Evolutionary conservation across 2,888 invertebrate genomes (phyloP).

Genomic region (Ceratothoa steindachneri): DNA sequence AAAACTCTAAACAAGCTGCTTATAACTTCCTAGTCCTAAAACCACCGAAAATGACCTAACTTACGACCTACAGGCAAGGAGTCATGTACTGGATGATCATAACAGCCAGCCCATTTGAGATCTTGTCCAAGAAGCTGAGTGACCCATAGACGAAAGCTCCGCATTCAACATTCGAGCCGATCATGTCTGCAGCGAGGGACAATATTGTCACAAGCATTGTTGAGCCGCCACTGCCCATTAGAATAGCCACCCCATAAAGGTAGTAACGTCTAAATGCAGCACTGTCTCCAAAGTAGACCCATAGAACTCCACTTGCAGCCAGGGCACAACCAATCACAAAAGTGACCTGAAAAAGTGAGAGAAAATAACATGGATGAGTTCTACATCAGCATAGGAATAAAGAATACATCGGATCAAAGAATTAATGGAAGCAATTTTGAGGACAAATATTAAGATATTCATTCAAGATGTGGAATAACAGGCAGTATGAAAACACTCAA

Average conservation of each 20-base stretch:
- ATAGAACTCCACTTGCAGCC: slow-evolving; percentile 53
- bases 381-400: too few species aligned
- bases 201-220: slow-evolving; percentile 82
- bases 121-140: slow-evolving; percentile 88
- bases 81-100: slow-evolving; percentile 76
- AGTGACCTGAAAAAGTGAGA: slow-evolving; percentile 54
- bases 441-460: not conserved
- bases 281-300: slow-evolving; percentile 61
- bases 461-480: too few species aligned
- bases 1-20: too few species aligned
- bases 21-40: too few species aligned
- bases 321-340: slow-evolving; percentile 66
- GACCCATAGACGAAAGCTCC: slow-evolving; percentile 88
- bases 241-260: slow-evolving; percentile 67
- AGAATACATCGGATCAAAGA: too few species aligned
- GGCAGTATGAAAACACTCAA: too few species aligned
- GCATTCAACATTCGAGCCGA: slow-evolving; percentile 77
- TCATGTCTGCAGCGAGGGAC: slow-evolving; percentile 82
- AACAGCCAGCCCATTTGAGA: slow-evolving; percentile 83
- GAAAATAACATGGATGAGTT: too few species aligned
- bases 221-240: slow-evolving; percentile 77
- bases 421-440: not conserved
- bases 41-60: too few species aligned
- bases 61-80: slow-evolving; percentile 51
- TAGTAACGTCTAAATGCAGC: slow-evolving; percentile 59